A percentile compares a stretch with the other conserved stretches of the same genome.
Conservation (phyloP, 2,113 vertebrate species). For the Macrotis lagotis region DNA sequence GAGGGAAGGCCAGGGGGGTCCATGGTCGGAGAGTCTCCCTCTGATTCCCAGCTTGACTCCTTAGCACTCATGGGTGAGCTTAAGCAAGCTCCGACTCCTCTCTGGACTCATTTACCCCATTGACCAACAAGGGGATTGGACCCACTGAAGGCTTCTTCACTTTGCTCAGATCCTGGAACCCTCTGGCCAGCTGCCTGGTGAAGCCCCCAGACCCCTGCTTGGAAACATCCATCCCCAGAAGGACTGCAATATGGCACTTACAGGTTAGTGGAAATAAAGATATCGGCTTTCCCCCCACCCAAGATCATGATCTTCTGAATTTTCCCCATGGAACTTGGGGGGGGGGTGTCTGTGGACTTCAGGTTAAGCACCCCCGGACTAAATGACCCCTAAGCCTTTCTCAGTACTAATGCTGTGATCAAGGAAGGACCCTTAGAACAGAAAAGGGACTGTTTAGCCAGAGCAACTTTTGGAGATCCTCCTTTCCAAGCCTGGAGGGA, state of each 20-base stretch:
- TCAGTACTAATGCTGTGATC: neutral
- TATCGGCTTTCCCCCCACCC: neutral
- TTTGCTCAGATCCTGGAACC: neutral
- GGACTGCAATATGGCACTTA: neutral
- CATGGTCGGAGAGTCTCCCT: neutral
- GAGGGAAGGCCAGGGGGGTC: neutral
- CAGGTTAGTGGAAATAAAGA: neutral
- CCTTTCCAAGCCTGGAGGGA: neutral
- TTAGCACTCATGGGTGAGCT: neutral
- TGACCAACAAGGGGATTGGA: neutral
- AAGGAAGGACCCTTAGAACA: neutral
- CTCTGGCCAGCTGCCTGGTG: neutral
- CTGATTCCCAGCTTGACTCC: neutral
- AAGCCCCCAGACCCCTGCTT: neutral
- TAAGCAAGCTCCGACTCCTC: neutral
- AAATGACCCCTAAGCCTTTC: neutral
- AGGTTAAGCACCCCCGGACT: neutral
- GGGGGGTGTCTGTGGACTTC: neutral
- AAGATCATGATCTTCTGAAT: neutral
- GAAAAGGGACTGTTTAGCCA: neutral
- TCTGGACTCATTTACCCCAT: neutral
- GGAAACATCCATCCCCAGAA: neutral
- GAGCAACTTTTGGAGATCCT: neutral
- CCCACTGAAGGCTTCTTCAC: neutral
- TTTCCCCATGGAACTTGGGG: neutral